Evolutionary conservation across 2,113 vertebrate species (phyloP).

Genomic region (Lepisosteus oculatus): DNA sequence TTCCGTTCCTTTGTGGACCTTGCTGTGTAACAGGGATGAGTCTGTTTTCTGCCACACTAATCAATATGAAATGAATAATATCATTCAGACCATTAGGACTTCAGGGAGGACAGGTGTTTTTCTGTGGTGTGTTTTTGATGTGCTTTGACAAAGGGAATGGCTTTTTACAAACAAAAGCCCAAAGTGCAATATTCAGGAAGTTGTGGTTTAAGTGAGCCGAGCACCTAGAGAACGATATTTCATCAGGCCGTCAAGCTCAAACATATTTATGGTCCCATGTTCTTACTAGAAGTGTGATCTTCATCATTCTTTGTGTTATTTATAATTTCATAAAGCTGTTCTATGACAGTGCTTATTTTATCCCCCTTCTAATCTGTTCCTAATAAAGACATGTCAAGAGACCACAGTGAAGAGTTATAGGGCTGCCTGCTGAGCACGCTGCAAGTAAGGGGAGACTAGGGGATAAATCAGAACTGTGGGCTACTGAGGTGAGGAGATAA

Average conservation of each 20-base stretch:
- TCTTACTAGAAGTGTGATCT: slow-evolving; percentile 63
- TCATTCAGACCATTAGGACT: slow-evolving; percentile 31
- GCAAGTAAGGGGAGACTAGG: slow-evolving; percentile 41
- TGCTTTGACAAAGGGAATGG: neutral
- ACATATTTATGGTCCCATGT: slow-evolving; percentile 61
- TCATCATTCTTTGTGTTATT: slow-evolving; percentile 74
- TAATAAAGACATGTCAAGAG: slow-evolving; percentile 59
- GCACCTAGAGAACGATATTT: slow-evolving; percentile 35
- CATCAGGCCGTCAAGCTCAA: slow-evolving; percentile 68
- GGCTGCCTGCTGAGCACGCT: slow-evolving; percentile 30
- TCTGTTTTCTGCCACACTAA: slow-evolving; percentile 41
- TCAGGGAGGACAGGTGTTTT: slow-evolving; percentile 16
- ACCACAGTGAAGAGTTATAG: slow-evolving; percentile 39
- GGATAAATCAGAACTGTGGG: slow-evolving; percentile 61
- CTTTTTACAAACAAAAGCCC: slow-evolving; percentile 3
- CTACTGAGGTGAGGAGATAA: slow-evolving; percentile 55
- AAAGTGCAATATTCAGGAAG: slow-evolving; percentile 9
- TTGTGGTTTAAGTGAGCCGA: neutral
- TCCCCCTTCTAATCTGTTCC: slow-evolving; percentile 67
- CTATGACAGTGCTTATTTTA: slow-evolving; percentile 82
- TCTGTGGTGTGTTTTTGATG: slow-evolving; percentile 3
- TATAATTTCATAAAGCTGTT: slow-evolving; percentile 88
- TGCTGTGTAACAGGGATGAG: slow-evolving; percentile 29
- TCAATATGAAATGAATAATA: slow-evolving; percentile 50
- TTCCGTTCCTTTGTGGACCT: slow-evolving; percentile 38